Conservation (phyloP, 2,113 vertebrate species). For the Pelodiscus sinensis region DNA sequence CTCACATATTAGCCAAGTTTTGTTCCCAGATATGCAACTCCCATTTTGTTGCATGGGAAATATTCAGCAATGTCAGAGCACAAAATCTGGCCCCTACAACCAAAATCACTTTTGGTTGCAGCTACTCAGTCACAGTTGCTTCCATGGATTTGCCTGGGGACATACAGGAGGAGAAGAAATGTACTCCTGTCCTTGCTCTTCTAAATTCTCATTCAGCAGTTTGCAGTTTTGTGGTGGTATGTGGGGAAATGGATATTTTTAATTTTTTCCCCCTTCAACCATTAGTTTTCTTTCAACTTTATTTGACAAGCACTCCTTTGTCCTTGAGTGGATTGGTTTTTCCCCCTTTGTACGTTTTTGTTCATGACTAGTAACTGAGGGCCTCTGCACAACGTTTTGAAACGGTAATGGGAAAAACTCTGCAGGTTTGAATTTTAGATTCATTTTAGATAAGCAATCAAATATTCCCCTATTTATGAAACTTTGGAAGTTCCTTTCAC, state of each 20-base stretch:
- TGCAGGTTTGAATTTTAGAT: background rate
- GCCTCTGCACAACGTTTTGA: background rate
- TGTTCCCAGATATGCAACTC: background rate
- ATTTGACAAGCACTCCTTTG: background rate
- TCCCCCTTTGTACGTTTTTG: background rate
- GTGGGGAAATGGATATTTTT: background rate
- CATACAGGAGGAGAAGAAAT: background rate
- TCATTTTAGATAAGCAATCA: background rate
- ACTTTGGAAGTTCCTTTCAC: background rate
- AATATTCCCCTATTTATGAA: background rate
- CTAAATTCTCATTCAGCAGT: fast-evolving
- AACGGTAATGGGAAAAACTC: background rate
- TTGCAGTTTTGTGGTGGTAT: background rate
- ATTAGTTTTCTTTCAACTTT: background rate
- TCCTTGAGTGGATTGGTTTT: background rate
- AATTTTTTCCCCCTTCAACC: background rate
- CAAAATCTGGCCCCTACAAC: background rate
- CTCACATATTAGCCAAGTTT: fast-evolving
- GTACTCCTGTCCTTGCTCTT: background rate
- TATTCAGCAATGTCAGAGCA: background rate
- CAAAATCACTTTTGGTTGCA: background rate
- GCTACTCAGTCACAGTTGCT: background rate
- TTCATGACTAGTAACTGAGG: background rate
- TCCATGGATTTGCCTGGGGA: background rate
- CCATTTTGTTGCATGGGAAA: background rate